Base-by-base conservation (phyloP, 2,888 invertebrate genomes). In the Drosophila melanosoma region DNA sequence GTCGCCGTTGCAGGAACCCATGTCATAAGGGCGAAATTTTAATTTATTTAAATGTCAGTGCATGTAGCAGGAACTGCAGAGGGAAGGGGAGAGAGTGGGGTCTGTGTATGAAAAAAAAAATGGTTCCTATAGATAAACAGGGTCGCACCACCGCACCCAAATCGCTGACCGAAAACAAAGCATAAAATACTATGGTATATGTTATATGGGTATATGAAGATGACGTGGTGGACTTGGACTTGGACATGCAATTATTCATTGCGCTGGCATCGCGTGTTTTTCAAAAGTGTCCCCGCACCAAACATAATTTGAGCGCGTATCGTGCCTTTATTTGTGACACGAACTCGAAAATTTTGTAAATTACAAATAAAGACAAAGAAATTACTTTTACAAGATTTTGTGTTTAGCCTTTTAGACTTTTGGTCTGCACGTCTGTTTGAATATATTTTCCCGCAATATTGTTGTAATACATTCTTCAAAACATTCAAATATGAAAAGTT, bases 31-130 rank as follows among this genome's bases (percentile, higher is more conserved):
- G 78, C 70, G 69, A 82, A 73, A 86, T 86, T 88, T 68, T 88
- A 88, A 85, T 85, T 90, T 86, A 90, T 90, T 85, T 88, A 88
- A 85, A 85, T 85, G 85, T 73, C 83, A 80, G 54, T 68, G 60
- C 64, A 80, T 54, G 33, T 40, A 38, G 12, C 42, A 56, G 17
- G 42, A 49, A 45, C 38, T 26, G 17, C 10, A 36, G 29, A 40
- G 8, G 32, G 32, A 26, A n/a, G 48, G 29, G 17, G 32, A 12
- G n/a, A n/a, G 20, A 26, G 29, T 10, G 38, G 38, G 38, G 12
- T 38, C 36, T 17, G 17, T 45, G 59, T 11, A 35, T 48, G n/a
- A 5, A 6, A 45, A 26, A 26, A 26, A n/a, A 40, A 40, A 40
- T 20, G 53, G 38, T 45, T 36, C 32, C 26, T n/a, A 53, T 57